Conservation (phyloP, 2,113 vertebrate species). For the Cyprinodon variegatus region DNA sequence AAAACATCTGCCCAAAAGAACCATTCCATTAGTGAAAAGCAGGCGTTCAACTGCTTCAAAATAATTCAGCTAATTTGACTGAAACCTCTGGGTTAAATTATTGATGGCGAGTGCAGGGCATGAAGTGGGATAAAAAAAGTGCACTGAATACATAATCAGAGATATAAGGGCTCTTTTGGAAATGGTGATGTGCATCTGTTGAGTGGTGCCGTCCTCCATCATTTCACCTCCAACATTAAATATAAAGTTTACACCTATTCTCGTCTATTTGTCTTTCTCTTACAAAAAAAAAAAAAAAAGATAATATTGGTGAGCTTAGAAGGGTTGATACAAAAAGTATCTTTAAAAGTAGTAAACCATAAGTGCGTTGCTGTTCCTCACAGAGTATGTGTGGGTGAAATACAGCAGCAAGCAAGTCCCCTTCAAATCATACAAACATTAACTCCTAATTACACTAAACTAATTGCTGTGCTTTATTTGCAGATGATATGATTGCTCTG, state of each 20-base stretch:
- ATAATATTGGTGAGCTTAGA: slow-evolving; percentile 15
- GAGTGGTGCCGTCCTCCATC: slow-evolving; percentile 49
- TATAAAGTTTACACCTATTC: slow-evolving; percentile 16
- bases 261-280: background rate
- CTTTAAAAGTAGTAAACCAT: slow-evolving; percentile 11
- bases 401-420: slow-evolving; percentile 29
- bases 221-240: slow-evolving; percentile 17
- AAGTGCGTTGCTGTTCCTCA: background rate
- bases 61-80: slow-evolving; percentile 66
- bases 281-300: background rate
- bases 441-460: slow-evolving; percentile 23
- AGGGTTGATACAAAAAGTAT: background rate
- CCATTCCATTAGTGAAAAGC: slow-evolving; percentile 55
- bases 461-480: slow-evolving; percentile 1
- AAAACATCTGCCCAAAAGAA: slow-evolving; percentile 66
- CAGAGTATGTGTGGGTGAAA: slow-evolving; percentile 40
- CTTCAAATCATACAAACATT: slow-evolving; percentile 40
- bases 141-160: slow-evolving; percentile 50
- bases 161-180: slow-evolving; percentile 40
- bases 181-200: slow-evolving; percentile 9
- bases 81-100: slow-evolving; percentile 61
- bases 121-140: slow-evolving; percentile 33
- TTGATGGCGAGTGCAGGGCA: slow-evolving; percentile 49
- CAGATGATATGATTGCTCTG: background rate
- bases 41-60: slow-evolving; percentile 59